Evolutionary conservation across 2,113 vertebrate genomes (phyloP), one percentile per base, ranked within the genome.

Genomic region (Macrotis lagotis): DNA sequence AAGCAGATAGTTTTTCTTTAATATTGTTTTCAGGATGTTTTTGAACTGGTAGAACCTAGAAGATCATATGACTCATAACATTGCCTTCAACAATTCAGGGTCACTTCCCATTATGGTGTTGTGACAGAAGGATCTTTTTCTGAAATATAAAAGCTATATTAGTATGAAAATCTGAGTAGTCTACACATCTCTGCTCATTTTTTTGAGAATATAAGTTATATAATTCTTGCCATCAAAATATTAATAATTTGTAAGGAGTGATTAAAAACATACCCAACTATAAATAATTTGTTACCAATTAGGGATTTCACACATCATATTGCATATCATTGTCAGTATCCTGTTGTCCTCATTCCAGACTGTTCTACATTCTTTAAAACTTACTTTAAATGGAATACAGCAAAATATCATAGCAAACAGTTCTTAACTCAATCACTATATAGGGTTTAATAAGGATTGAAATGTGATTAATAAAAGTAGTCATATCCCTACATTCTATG

Each of bases 381-480:
- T 26, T 7, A 8, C 7, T 8, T 53, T 53, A 26, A 53, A 53
- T 26, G 52, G 25, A 53, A 24, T 53, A 83, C 8, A 2, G 11
- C 19, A 48, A 48, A 44, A 53, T 53, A 0, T 28, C 25, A 0
- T 0, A 1, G 3, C 2, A n/a, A 11, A 28, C 8, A 4, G 3
- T 55, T 59, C 37, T 44, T 8, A 25, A 48, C 0, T 28, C 26
- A 25, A 1, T 44, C 24, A 31, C 19, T 10, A 0, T 4, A 1
- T 16, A 28, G 0, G 0, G 2, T 37, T 90, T 51, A 44, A 28
- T 2, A 1, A 93, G 12, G 48, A 26, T n/a, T 9, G 25, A 8
- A 0, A 0, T 2, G 51, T 3, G 0, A 2, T 9, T 3, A 2
- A 12, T 48, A 47, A 55, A 47, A 0, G 28, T 44, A n/a, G n/a